Base-by-base conservation (phyloP, 2,797 vertebrate species). In the Schizopygopsis malacanthus region DNA sequence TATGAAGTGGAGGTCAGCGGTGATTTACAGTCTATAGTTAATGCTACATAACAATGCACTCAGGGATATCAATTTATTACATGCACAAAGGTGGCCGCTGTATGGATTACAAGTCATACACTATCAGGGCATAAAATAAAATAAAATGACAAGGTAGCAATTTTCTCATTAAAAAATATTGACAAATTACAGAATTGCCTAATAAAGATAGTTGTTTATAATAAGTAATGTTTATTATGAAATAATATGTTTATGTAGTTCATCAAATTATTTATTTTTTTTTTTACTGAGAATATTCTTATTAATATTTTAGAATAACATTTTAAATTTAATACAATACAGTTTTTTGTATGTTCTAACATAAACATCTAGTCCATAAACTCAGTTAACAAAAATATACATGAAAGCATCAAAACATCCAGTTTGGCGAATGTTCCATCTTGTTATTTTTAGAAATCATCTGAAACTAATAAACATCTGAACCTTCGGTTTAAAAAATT, bases 21-120 rank as follows among this genome's bases (percentile, higher is more conserved):
- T 79, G 43, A 81, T 85, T 82, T 82, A 72, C 45, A 56, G 73
- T 77, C 50, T 47, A 28, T 41, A 63, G 83, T 87, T 82, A 85
- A 85, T 82, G 63, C 52, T 50, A 71, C 43, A 69, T 78, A 75
- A 52, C 81, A 80, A 41, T 47, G 8, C 71, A 81, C 76, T 43
- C 56, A 73, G 33, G 47, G 45, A 72, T 79, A 85, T 85, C 20
- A 73, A 63, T 85, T 73, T 71, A 70, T 79, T 45, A 63, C 8
- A 12, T 16, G 41, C 25, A 47, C 83, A 72, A 28, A 79, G 39
- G 52, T 1, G 7, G 45, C 13, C 18, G 2, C 61, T 33, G 59
- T 41, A 67, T 69, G 33, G n/a, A 61, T n/a, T 50, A 83, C 39
- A 59, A 63, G 22, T 65, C 78, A 80, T 20, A 59, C 11, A n/a